A percentile compares a stretch with the other conserved stretches of the same genome.
These are phyloP conservation scores for Chionodraco myersi DNA, from an alignment of 2,113 vertebrate species.

Conservation along the genomic window DNA sequence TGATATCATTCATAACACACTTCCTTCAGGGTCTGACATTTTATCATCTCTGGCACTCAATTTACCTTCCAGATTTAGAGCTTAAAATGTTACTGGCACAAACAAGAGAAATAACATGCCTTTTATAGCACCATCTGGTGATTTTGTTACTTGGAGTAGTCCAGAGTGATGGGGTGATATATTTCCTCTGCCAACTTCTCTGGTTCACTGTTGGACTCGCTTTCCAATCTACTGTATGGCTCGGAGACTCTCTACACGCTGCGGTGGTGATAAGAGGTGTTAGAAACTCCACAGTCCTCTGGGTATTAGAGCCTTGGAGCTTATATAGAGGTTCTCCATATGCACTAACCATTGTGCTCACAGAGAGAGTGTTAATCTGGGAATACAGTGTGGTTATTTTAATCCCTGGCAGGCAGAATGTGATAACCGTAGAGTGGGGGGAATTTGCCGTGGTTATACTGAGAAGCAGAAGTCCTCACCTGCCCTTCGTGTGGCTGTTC, in stretches of 20 bases:
- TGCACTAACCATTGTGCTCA: constrained; percentile 60
- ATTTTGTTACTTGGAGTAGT: constrained; percentile 63
- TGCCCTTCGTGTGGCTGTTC: constrained; percentile 97
- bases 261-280: constrained; percentile 56
- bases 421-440: constrained; percentile 57
- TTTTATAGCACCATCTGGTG: constrained; percentile 79
- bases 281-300: constrained; percentile 54
- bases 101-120: constrained; percentile 50
- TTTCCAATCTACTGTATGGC: constrained; percentile 37
- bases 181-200: constrained; percentile 51
- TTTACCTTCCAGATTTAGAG: constrained; percentile 67
- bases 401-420: constrained; percentile 70
- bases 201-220: constrained; percentile 52
- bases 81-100: constrained; percentile 55
- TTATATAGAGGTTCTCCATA: constrained; percentile 63
- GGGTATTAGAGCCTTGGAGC: constrained; percentile 58
- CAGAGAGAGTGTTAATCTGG: constrained; percentile 64
- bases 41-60: constrained; percentile 44
- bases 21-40: constrained; percentile 15
- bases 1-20: constrained; percentile 11
- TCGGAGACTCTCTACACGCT: constrained; percentile 35
- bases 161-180: constrained; percentile 35
- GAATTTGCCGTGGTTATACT: constrained; percentile 40
- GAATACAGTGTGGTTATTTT: constrained; percentile 69
- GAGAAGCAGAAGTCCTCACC: constrained; percentile 83